These are phyloP conservation scores for Campoletis sonorensis DNA, from an alignment of 1,140 invertebrate genomes.

Conservation along the genomic window DNA sequence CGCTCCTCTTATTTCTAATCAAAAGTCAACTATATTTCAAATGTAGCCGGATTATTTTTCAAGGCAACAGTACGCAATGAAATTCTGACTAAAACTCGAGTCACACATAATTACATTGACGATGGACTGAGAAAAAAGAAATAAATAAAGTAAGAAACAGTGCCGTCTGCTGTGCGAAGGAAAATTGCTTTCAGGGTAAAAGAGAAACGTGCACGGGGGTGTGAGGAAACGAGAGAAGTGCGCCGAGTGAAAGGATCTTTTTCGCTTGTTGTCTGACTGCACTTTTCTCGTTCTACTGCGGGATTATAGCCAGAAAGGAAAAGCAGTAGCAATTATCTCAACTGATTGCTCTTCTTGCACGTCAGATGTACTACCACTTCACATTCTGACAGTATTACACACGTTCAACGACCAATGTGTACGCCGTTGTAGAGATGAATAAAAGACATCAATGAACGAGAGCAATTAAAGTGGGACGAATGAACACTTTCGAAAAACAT, in stretches of 20 bases:
- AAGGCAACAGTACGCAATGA: not conserved
- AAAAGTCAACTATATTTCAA: no score
- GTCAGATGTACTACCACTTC: not conserved
- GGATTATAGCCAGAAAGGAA: not conserved
- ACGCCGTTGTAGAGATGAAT: not conserved
- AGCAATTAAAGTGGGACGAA: constrained; percentile 13
- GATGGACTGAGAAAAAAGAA: not conserved
- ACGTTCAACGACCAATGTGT: not conserved
- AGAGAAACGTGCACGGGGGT: not conserved
- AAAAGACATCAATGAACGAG: constrained; percentile 18
- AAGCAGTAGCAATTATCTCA: constrained; percentile 38
- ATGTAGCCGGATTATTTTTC: no score
- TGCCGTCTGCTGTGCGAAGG: constrained; percentile 2
- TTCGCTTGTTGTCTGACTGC: constrained; percentile 25
- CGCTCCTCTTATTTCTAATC: no score
- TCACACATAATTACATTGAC: constrained; percentile 6
- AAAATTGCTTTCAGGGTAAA: constrained; percentile 31
- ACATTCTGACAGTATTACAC: not conserved
- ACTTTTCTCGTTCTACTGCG: constrained; percentile 36
- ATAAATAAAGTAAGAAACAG: not conserved
- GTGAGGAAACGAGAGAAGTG: constrained; percentile 1
- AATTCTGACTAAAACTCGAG: not conserved
- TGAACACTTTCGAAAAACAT: not conserved
- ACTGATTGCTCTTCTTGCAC: constrained; percentile 42
- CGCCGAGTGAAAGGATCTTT: not conserved